phyloP scores from a whole-genome alignment of 1,140 invertebrate genomes.

The Lordiphosa mommai region DNA sequence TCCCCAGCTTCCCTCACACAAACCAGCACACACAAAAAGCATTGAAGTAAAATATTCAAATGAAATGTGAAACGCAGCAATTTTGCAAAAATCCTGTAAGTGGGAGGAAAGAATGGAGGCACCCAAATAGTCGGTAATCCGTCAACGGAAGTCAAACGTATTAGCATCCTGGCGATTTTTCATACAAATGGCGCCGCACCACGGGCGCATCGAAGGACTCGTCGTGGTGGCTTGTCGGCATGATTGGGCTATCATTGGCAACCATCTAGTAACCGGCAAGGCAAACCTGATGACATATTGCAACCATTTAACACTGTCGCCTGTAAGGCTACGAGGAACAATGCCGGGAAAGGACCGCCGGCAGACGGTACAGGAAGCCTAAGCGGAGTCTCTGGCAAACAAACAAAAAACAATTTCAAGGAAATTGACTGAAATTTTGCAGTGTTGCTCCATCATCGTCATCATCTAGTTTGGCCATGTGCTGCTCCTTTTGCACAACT shows the following conservation, averaged over 20 bases:
- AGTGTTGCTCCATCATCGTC: constrained; percentile 72
- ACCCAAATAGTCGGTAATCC: constrained; percentile 74
- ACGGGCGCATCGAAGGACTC: constrained; percentile 17
- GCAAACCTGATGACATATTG: constrained; percentile 77
- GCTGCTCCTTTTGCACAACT: constrained; percentile 42
- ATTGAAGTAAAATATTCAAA: constrained; percentile 70
- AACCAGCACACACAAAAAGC: constrained; percentile 34
- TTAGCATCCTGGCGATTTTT: constrained; percentile 79
- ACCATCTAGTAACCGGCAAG: constrained; percentile 59
- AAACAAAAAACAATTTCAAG: constrained; percentile 77
- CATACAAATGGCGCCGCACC: constrained; percentile 74
- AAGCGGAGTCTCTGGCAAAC: constrained; percentile 63
- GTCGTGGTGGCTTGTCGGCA: constrained; percentile 46
- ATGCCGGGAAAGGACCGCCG: constrained; percentile 31
- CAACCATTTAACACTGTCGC: constrained; percentile 79
- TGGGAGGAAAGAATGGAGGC: constrained; percentile 12
- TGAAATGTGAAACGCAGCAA: constrained; percentile 71
- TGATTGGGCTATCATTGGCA: constrained; percentile 72
- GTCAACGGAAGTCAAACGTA: constrained; percentile 79
- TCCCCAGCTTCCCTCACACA: constrained; percentile 8
- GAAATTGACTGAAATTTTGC: constrained; percentile 77
- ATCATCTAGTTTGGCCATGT: constrained; percentile 30
- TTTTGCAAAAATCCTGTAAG: constrained; percentile 34
- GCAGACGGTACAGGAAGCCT: constrained; percentile 51
- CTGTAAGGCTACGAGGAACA: constrained; percentile 64